Evolutionary conservation across 2,888 invertebrate species (phyloP), one percentile per base, ranked within the genome.

Genomic region (Thymelicus sylvestris): DNA sequence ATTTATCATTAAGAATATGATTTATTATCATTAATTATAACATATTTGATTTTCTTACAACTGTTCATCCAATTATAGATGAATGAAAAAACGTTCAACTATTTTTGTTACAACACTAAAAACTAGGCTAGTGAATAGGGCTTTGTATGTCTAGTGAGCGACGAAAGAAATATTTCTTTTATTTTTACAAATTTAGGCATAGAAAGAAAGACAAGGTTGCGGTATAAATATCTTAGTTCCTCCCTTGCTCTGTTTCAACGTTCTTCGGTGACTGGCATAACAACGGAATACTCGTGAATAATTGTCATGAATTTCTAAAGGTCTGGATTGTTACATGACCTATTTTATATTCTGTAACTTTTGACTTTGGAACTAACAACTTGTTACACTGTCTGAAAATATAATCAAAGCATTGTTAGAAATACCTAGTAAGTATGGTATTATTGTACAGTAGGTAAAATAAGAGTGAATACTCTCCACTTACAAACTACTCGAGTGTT

Each of bases 101-200:
- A 41, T 65, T 65, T 70, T 60, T 52, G 19, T 50, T 38, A 60
- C 5, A 69, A 64, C 39, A 57, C 59, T 60, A 65, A 60, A 63
- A 70, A 65, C 70, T 65, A 52, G 65, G 70, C 50, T 59, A 64
- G 31, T 47, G 19, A 19, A 63, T 44, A 52, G 15, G 59, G 60
- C 44, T 70, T 70, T 70, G 65, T 70, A 15, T 70, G 19, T 70
- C 57, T 38, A 48, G 64, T 50, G 70, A 52, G 52, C 41, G 50
- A 65, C 52, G 44, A 65, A 69, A 52, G 65, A 65, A 70, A 65
- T 65, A 60, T 64, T 65, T 69, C 63, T 70, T 66, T 69, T 70
- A 60, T 70, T 70, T 48, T 60, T 15, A 50, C 65, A 70, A 70
- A 55, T 59, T 70, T 65, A 65, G 65, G 44, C 65, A 70, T 50